Evolutionary conservation across 2,113 vertebrate species (phyloP).

Genomic region (Candoia aspera): DNA sequence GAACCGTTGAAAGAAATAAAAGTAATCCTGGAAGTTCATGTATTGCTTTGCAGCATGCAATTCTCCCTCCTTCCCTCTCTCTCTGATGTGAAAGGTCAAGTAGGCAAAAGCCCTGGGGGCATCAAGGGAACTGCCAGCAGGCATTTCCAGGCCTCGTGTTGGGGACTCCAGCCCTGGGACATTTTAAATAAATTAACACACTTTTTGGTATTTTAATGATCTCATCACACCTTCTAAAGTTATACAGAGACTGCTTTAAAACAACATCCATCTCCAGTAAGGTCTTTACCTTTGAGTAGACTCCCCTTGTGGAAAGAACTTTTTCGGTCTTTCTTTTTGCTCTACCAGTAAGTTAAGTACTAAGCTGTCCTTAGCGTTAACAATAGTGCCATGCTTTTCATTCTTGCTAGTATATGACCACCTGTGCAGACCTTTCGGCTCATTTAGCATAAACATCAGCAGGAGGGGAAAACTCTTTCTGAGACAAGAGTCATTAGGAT

Average conservation of each 20-base stretch:
- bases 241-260: background rate
- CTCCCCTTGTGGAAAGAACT: background rate
- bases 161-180: background rate
- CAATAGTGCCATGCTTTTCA: background rate
- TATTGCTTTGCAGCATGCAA: background rate
- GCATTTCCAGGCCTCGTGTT: background rate
- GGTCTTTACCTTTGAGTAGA: background rate
- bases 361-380: background rate
- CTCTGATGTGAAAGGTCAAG: background rate
- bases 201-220: background rate
- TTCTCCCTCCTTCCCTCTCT: background rate
- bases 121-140: background rate
- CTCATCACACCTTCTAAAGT: background rate
- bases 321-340: background rate
- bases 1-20: background rate
- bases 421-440: slow-evolving; percentile 12
- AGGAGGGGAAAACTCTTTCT: slow-evolving; percentile 13
- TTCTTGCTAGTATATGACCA: slow-evolving; percentile 2
- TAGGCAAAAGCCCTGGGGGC: background rate
- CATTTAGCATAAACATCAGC: slow-evolving; percentile 25
- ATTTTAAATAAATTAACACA: background rate
- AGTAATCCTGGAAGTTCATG: background rate
- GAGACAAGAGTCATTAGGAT: slow-evolving; percentile 17
- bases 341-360: background rate
- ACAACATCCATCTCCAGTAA: background rate